phyloP scores from a whole-genome alignment of 2,888 invertebrate species.

The Dolichomitus sp. region DNA sequence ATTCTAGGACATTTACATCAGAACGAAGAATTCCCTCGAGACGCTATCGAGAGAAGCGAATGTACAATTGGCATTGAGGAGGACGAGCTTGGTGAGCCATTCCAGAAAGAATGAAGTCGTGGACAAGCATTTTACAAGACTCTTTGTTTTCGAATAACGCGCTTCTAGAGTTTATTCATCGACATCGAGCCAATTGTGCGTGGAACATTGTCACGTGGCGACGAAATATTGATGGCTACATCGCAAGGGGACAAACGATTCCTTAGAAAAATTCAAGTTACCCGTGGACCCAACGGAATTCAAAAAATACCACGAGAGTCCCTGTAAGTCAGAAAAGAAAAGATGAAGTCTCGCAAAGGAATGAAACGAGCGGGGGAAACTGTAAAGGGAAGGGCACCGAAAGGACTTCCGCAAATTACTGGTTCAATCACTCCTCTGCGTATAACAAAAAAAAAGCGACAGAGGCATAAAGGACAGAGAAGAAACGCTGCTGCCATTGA shows the following conservation, averaged over 20 bases:
- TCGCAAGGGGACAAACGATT: not conserved
- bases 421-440: constrained; percentile 56
- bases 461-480: constrained; percentile 5
- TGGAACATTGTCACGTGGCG: not conserved
- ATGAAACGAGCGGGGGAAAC: constrained; percentile 24
- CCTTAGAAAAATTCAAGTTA: not conserved
- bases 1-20: constrained; percentile 1
- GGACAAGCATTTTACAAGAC: not conserved
- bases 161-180: constrained; percentile 2
- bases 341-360: constrained; percentile 4
- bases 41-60: not conserved
- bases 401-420: constrained; percentile 61
- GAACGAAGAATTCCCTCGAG: not conserved
- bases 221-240: not conserved
- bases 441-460: constrained; percentile 23
- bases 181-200: not conserved
- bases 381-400: constrained; percentile 39
- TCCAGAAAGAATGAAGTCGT: not conserved
- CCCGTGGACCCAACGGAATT: not conserved
- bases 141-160: not conserved
- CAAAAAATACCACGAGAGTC: not conserved
- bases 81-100: not conserved
- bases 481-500: constrained; percentile 10
- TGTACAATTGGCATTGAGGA: not conserved
- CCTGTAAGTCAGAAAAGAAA: no score